A percentile compares a stretch with the other conserved stretches of the same genome.
Conservation (phyloP, 2,888 invertebrate genomes). For the Phaonia tiefii region DNA sequence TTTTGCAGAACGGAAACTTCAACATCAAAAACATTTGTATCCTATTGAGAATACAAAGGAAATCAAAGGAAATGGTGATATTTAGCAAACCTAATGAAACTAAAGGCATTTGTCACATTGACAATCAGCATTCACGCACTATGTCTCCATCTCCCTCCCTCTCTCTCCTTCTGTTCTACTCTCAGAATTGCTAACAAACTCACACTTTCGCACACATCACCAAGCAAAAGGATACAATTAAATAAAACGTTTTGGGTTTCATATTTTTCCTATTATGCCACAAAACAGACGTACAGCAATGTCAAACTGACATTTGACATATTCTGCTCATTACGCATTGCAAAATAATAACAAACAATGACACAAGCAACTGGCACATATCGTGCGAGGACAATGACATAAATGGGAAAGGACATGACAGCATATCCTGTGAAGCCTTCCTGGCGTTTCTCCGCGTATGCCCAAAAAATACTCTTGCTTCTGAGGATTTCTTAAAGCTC, state of each 20-base stretch:
- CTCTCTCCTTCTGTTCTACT: too few species aligned
- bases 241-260: constrained; percentile 32
- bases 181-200: too few species aligned
- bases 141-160: not conserved
- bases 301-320: constrained; percentile 67
- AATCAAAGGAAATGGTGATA: not conserved
- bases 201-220: too few species aligned
- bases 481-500: not conserved
- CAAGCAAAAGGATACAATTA: not conserved
- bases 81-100: constrained; percentile 20
- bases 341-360: constrained; percentile 38
- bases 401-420: too few species aligned
- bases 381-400: not conserved
- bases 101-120: constrained; percentile 53
- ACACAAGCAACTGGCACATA: not conserved
- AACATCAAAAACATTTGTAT: constrained; percentile 10
- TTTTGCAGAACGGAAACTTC: not conserved
- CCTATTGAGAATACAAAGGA: not conserved
- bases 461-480: too few species aligned
- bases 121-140: constrained; percentile 40
- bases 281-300: not conserved
- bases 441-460: too few species aligned
- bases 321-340: constrained; percentile 67
- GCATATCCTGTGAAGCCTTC: too few species aligned
- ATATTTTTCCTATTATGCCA: not conserved